Evolutionary conservation across 2,113 vertebrate species (phyloP).

Genomic region (Nothocercus nigrocapillus): DNA sequence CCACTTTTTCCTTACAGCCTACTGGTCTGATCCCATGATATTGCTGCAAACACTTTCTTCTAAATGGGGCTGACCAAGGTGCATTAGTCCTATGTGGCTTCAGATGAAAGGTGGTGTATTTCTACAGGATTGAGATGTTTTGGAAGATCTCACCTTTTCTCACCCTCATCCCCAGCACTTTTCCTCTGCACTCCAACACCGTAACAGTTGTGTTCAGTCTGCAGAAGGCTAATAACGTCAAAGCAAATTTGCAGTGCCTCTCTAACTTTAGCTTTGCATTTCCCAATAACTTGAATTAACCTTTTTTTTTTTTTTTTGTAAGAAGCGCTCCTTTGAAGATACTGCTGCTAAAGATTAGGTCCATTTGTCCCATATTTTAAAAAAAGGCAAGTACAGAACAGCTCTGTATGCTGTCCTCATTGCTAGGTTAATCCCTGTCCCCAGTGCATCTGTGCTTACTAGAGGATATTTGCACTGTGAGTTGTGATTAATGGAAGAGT

Average conservation of each 20-base stretch:
- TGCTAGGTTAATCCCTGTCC: conserved; percentile 39
- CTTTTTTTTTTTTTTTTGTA: not conserved
- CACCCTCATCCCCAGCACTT: not conserved
- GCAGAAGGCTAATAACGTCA: not conserved
- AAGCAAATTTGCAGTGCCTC: not conserved
- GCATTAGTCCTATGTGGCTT: not conserved
- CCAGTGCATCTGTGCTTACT: conserved; percentile 37
- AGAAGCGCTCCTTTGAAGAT: not conserved
- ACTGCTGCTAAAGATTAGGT: not conserved
- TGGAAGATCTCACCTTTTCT: not conserved
- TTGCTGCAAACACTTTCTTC: not conserved
- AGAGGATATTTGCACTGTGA: not conserved
- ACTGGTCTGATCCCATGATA: not conserved
- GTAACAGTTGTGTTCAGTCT: fast-evolving
- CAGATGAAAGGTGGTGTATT: not conserved
- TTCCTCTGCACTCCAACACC: no score
- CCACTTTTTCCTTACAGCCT: not conserved
- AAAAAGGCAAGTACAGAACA: not conserved
- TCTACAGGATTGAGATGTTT: not conserved
- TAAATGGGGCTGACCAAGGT: fast-evolving
- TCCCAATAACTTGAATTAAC: not conserved
- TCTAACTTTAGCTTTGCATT: not conserved
- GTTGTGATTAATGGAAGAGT: not conserved
- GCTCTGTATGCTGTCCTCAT: not conserved
- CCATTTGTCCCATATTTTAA: not conserved